Conservation (phyloP, 2,797 vertebrate genomes). For the Melanotaenia pygmaea region DNA sequence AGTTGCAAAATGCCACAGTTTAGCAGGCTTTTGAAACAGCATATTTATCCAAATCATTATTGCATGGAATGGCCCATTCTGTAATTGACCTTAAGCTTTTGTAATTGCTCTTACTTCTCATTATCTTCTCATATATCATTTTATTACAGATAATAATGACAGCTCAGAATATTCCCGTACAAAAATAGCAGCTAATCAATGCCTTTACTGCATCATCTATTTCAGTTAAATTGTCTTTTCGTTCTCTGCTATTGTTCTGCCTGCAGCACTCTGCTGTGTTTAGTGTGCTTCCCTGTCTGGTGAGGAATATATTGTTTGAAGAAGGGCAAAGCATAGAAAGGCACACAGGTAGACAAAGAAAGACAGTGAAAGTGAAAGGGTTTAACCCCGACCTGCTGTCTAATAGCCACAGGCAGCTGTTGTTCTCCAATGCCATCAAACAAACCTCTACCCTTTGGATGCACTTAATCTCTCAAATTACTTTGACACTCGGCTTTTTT, state of each 20-base stretch:
- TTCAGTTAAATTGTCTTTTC: neutral
- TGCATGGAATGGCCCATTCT: neutral
- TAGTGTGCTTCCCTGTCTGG: slow-evolving; percentile 22
- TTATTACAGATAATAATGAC: neutral
- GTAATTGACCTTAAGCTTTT: neutral
- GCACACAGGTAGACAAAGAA: slow-evolving; percentile 5
- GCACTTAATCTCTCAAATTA: slow-evolving; percentile 56
- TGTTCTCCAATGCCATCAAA: slow-evolving; percentile 55
- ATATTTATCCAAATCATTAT: neutral
- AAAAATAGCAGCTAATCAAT: slow-evolving; percentile 6
- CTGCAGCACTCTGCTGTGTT: slow-evolving; percentile 39
- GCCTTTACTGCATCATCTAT: neutral
- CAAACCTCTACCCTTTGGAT: slow-evolving; percentile 50
- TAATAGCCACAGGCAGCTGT: slow-evolving; percentile 37
- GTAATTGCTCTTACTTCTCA: neutral
- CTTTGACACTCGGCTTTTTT: slow-evolving; percentile 48
- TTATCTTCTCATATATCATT: neutral
- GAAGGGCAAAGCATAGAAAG: slow-evolving; percentile 14
- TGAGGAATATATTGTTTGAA: slow-evolving; percentile 26
- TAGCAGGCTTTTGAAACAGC: neutral
- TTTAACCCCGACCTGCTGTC: slow-evolving; percentile 30
- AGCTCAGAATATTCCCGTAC: neutral
- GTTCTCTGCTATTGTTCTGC: slow-evolving; percentile 28
- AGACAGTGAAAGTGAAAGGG: slow-evolving; percentile 28
- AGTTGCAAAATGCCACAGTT: neutral